Conservation (phyloP, 2,113 vertebrate genomes). For the Rhinolophus sinicus region DNA sequence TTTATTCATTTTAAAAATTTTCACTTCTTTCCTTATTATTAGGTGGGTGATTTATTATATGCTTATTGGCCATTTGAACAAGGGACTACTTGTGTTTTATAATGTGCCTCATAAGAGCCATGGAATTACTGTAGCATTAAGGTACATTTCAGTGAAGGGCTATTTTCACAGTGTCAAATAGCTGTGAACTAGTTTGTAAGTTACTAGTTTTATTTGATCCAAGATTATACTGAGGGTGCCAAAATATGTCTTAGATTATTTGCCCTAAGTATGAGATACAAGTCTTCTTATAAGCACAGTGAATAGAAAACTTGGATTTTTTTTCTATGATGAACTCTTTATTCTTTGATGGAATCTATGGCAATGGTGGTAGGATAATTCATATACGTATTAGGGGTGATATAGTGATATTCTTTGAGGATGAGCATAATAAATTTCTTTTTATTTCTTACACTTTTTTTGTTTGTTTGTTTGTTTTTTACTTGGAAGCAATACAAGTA, state of each 20-base stretch:
- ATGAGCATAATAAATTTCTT: not conserved
- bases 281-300: not conserved
- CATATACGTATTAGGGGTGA: not conserved
- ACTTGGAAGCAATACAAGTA: not conserved
- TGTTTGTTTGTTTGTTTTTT: not conserved
- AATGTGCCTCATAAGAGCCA: not conserved
- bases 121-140: not conserved
- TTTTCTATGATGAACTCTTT: not conserved
- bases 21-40: not conserved
- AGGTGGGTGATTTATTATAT: not conserved
- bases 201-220: not conserved
- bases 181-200: not conserved
- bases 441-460: not conserved
- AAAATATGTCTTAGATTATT: not conserved
- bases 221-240: not conserved
- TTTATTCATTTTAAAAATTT: not conserved
- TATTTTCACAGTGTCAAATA: not conserved
- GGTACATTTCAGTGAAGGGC: not conserved
- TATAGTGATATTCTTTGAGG: not conserved
- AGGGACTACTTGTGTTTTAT: not conserved
- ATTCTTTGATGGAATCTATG: not conserved
- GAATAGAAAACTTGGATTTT: not conserved
- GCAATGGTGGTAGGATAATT: not conserved
- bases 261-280: not conserved
- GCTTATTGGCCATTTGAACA: not conserved